Evolutionary conservation across 1,140 invertebrate species (phyloP), one percentile per base, ranked within the genome.

Genomic region (Orius laevigatus): DNA sequence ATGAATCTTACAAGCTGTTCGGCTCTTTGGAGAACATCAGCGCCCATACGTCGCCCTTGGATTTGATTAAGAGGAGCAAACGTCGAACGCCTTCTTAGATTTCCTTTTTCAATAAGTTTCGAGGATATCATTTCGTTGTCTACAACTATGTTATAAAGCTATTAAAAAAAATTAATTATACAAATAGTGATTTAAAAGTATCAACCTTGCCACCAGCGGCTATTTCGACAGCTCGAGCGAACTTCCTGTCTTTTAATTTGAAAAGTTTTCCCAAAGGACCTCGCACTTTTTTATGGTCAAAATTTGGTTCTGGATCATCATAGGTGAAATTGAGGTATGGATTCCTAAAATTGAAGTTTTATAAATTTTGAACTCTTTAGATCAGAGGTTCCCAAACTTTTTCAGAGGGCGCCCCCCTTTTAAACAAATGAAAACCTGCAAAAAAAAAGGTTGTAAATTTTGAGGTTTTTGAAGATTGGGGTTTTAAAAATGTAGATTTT

Each of bases 41-140:
- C 55, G 58, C 78, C 72, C 48, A 92, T 79, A 40, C 63, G 56
- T 51, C 66, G 63, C 1, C 73, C 74, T 42, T 66, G 60, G 38
- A 96, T 88, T 71, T 91, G 89, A 67, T 95, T 94, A 39, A 98
- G 70, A n/a, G 94, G 93, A 46, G 96, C 81, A 58, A 87, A 72
- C 15, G 90, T 96, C 16, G 79, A 77, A 43, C 90, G 71, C 41
- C 74, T 66, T 60, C 79, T 76, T 33, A 97, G 67, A 54, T 84
- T 71, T 4, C 91, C 91, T 47, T 73, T 73, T 63, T 91, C 71
- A 35, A 98, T 68, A 39, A 98, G 66, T 56, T 80, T 72, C 63
- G 91, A 92, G 50, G 81, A 81, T 0, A 84, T 90, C 39, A 71
- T 66, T 60, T 94, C 88, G 35, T 76, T 81, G 59, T 95, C 87